Percentiles rank a stretch among this genome's conserved stretches.
These are phyloP conservation scores for Acromyrmex charruanus DNA, from an alignment of 1,140 invertebrate species.

Conservation along the genomic window DNA sequence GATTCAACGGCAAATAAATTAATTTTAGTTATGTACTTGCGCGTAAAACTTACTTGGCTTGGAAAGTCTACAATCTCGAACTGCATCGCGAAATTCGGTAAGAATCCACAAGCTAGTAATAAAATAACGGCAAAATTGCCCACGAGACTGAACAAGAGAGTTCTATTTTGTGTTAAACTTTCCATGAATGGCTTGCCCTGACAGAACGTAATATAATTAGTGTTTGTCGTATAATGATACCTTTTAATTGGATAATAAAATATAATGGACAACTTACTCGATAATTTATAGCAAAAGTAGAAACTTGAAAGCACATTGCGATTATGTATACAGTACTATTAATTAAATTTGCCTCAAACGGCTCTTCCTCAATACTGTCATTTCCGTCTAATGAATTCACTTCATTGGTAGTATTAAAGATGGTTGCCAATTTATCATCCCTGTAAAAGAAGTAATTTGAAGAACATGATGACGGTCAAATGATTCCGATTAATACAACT, in stretches of 20 bases:
- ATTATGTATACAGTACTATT: conserved; percentile 99
- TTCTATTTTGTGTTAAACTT: conserved; percentile 96
- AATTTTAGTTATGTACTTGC: not conserved
- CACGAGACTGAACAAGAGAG: conserved; percentile 95
- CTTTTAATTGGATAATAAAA: not conserved
- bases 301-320: conserved; percentile 98
- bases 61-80: conserved; percentile 97
- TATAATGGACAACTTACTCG: conserved; percentile 89
- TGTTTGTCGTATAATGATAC: conserved; percentile 37
- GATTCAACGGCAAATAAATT: not conserved
- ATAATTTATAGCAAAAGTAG: conserved; percentile 99
- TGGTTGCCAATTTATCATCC: conserved; percentile 86
- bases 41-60: conserved; percentile 89
- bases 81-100: conserved; percentile 92
- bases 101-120: conserved; percentile 91
- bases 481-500: conserved; percentile 72
- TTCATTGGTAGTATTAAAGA: conserved; percentile 62
- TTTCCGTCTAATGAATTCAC: conserved; percentile 37
- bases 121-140: conserved; percentile 92
- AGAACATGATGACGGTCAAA: not conserved
- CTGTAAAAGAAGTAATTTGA: conserved; percentile 73
- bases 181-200: conserved; percentile 99
- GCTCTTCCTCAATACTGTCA: conserved; percentile 92
- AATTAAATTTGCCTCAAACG: conserved; percentile 97
- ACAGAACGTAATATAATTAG: conserved; percentile 69